Evolutionary conservation across 2,888 invertebrate species (phyloP).

Genomic region (Sabellastarte sp.): DNA sequence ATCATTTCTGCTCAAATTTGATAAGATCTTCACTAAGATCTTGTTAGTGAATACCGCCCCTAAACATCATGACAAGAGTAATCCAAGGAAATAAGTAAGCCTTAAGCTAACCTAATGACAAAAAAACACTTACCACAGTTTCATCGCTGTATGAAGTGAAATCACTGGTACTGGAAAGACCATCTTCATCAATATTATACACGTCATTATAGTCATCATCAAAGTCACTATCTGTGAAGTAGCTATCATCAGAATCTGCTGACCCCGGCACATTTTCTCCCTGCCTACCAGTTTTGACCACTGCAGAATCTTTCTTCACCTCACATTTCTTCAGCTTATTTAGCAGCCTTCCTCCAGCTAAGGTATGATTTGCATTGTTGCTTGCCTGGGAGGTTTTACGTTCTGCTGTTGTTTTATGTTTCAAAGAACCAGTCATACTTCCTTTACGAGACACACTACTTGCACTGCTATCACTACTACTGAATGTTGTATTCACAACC

Average conservation of each 20-base stretch:
- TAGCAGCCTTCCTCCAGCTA: background rate
- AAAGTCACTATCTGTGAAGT: constrained; percentile 3
- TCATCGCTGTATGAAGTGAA: constrained; percentile 2
- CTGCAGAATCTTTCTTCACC: too few relatives aligned
- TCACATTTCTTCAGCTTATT: too few relatives aligned
- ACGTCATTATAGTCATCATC: constrained; percentile 3
- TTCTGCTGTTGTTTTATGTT: background rate
- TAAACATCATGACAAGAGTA: too few relatives aligned
- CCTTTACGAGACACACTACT: background rate
- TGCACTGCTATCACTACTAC: background rate
- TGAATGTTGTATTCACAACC: too few relatives aligned
- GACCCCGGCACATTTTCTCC: background rate
- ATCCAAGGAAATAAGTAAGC: too few relatives aligned
- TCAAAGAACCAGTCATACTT: background rate
- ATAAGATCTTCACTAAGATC: too few relatives aligned
- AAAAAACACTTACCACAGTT: background rate
- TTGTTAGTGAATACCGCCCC: too few relatives aligned
- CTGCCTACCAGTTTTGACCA: background rate
- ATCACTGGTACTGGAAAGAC: background rate
- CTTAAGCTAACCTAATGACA: too few relatives aligned
- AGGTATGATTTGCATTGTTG: background rate
- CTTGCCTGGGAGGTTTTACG: background rate
- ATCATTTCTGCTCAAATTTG: too few relatives aligned
- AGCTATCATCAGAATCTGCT: background rate
- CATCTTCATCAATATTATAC: background rate